These are phyloP conservation scores for Acromyrmex charruanus DNA, from an alignment of 1,140 invertebrate species.

Conservation along the genomic window DNA sequence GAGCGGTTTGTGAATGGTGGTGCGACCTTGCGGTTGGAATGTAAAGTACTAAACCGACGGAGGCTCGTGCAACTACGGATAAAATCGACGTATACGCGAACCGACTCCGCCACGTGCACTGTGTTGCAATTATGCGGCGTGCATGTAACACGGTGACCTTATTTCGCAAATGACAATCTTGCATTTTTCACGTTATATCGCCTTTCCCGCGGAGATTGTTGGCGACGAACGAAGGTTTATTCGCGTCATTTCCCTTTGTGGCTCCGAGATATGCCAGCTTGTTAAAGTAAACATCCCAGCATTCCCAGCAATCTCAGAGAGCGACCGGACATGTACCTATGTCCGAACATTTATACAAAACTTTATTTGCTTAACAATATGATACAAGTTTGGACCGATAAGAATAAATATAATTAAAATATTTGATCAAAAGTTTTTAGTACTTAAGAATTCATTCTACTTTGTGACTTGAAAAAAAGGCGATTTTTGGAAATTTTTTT, in stretches of 20 bases:
- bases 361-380: no score
- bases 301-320: no score
- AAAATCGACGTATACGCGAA: conserved; percentile 27
- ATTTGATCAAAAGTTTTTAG: no score
- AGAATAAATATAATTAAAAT: no score
- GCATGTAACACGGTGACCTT: conserved; percentile 52
- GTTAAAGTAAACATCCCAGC: no score
- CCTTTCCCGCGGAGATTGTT: neutral
- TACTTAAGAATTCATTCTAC: no score
- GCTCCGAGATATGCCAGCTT: neutral
- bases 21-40: conserved; percentile 69
- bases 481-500: no score
- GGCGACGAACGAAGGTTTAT: neutral
- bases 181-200: conserved; percentile 15
- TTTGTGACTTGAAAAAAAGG: no score
- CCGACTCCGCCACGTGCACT: conserved; percentile 18
- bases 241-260: neutral
- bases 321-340: no score
- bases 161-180: conserved; percentile 49
- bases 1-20: conserved; percentile 61
- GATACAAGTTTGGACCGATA: no score
- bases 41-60: conserved; percentile 42
- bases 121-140: conserved; percentile 35
- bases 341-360: no score
- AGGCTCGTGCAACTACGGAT: conserved; percentile 48